Evolutionary conservation across 2,888 invertebrate species (phyloP), one percentile per base, ranked within the genome.

Genomic region (Epicampocera succincta): DNA sequence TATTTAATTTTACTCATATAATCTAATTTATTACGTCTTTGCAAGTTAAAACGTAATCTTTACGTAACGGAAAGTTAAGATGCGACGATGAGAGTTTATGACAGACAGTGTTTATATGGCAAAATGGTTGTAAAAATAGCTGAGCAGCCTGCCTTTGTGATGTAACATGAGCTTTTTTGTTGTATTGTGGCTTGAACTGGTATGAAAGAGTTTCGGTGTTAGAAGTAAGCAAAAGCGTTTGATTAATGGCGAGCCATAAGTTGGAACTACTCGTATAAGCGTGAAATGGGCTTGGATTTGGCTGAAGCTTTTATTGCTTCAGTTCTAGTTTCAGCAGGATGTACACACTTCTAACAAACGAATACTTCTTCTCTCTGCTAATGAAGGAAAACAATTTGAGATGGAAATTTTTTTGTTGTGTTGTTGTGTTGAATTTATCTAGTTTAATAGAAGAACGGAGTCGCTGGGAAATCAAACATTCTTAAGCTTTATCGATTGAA

Each of bases 1-100:
- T 29, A 44, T 61, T 61, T 75, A n/a, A n/a, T n/a, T n/a, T n/a
- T n/a, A n/a, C n/a, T n/a, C n/a, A n/a, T 58, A 58, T 66, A 29
- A 75, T 61, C 52, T 17, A 61, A 61, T 68, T 25, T 68, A 44
- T 68, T 44, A 60, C 21, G n/a, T 56, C 46, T 50, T 60, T 17
- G n/a, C 38, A n/a, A 60, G 9, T 61, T 13, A 29, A 52, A 52
- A 19, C 33, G 46, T 19, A 73, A 48, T 46, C 38, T 46, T 40
- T 21, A 15, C 25, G 17, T 60, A 79, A 73, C 78, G 60, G 66
- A 79, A 79, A 73, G 60, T 73, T 52, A 66, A 66, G 58, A 66
- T 77, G 15, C 46, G 58, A 61, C 60, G 58, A 66, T 78, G 58
- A 60, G 50, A 58, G 65, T 78, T 78, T 78, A 78, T 72, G 78